Evolutionary conservation across 2,797 vertebrate species (phyloP), one percentile per base, ranked within the genome.

Genomic region (Girardinus metallicus): DNA sequence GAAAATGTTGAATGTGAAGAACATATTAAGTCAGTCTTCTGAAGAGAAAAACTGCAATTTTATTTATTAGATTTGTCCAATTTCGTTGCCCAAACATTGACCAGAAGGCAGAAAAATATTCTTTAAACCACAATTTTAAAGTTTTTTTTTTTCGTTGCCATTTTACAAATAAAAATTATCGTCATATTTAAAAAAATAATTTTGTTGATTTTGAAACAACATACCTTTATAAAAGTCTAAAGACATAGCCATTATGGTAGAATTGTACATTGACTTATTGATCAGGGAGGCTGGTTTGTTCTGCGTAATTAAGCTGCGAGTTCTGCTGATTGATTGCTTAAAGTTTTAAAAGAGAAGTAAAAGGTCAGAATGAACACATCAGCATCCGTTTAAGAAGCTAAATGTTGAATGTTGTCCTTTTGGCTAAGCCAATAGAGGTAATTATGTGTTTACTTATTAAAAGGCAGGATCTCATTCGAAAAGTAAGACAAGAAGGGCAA

Each of bases 261-360:
- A 80, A 71, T 74, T 87, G 76, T 84, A 39, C 78, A 89, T 87
- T 64, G 86, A 86, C 55, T 83, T 92, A 92, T 92, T 91, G 91
- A 92, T 87, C 84, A 44, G 36, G n/a, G 68, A 5, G 34, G 70
- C 75, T 81, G 53, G 83, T 90, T 89, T 89, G 75, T 91, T 89
- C 77, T 73, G 79, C 76, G 74, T 88, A 91, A 93, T 94, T 93
- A 88, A 87, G 78, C 84, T 26, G 55, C 1, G n/a, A 75, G 66
- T 57, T 80, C 83, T 80, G 66, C 73, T 85, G 73, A 91, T 91
- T 85, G 87, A 90, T 91, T 77, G 72, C 86, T 74, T 62, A 80
- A 85, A 80, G 86, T 89, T 82, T 26, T 83, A 68, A 86, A 83
- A 81, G 75, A 64, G 81, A 81, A 80, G 73, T 72, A 72, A 86